phyloP scores from a whole-genome alignment of 2,797 vertebrate species.

The Sarcoramphus papa region DNA sequence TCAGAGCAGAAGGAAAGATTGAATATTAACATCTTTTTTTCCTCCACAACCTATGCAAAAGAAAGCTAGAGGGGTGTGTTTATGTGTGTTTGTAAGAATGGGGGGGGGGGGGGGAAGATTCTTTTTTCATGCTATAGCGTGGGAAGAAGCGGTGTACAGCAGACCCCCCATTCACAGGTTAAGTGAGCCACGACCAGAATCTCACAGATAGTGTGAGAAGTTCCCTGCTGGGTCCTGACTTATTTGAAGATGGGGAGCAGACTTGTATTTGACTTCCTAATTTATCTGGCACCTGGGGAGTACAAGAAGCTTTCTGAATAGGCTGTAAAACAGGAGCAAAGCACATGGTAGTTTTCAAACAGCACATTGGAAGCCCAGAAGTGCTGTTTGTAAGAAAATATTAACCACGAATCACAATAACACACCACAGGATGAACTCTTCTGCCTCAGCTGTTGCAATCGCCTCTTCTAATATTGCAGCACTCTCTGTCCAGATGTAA shows the following conservation, averaged over 20 bases:
- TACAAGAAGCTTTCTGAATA: not conserved
- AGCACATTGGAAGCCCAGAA: not conserved
- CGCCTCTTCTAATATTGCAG: not conserved
- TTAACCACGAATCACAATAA: not conserved
- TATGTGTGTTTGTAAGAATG: not conserved
- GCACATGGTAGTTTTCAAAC: not conserved
- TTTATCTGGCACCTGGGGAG: not conserved
- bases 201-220: not conserved
- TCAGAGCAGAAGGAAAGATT: not conserved
- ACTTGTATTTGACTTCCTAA: not conserved
- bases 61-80: not conserved
- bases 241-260: not conserved
- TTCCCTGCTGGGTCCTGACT: not conserved
- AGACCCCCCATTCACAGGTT: not conserved
- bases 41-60: not conserved
- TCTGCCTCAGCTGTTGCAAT: not conserved
- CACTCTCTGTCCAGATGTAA: not conserved
- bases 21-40: not conserved
- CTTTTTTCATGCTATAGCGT: not conserved
- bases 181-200: not conserved
- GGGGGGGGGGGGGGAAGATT: no score
- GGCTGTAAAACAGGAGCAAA: not conserved
- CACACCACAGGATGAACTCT: not conserved
- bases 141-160: not conserved
- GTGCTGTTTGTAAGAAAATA: not conserved